These are phyloP conservation scores for Platyura marginata DNA, from an alignment of 1,140 invertebrate genomes.

Conservation along the genomic window DNA sequence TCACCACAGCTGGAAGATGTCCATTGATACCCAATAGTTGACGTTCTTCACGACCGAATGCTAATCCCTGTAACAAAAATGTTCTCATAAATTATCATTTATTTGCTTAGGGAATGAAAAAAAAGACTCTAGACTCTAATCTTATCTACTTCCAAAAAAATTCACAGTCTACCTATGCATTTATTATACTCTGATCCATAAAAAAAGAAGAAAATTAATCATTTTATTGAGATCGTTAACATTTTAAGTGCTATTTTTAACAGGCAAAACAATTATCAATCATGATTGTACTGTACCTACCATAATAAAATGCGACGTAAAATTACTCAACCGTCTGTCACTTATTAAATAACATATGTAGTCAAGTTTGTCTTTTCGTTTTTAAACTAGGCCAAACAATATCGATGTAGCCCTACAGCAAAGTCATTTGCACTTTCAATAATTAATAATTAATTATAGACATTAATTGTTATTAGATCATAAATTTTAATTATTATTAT, in stretches of 20 bases:
- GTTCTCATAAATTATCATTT: background rate
- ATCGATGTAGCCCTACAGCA: no score
- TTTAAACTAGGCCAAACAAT: no score
- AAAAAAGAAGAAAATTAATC: background rate
- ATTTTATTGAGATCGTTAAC: background rate
- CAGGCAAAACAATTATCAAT: background rate
- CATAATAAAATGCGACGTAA: no score
- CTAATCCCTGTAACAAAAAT: conserved; percentile 48
- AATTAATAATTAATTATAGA: no score
- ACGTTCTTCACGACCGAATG: conserved; percentile 65
- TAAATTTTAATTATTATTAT: no score
- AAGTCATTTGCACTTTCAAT: no score
- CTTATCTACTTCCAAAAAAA: background rate
- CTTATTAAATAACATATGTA: no score
- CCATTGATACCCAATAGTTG: conserved; percentile 72
- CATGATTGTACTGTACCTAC: background rate
- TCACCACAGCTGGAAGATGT: conserved; percentile 57
- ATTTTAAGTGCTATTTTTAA: background rate
- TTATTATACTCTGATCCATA: background rate
- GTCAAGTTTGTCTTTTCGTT: no score
- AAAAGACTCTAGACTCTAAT: background rate
- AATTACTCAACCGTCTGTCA: no score
- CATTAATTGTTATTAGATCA: no score
- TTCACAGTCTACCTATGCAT: no score
- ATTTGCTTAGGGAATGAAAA: background rate